Conservation (phyloP, 1,140 invertebrate genomes). For the Zaprionus vittiger region DNA sequence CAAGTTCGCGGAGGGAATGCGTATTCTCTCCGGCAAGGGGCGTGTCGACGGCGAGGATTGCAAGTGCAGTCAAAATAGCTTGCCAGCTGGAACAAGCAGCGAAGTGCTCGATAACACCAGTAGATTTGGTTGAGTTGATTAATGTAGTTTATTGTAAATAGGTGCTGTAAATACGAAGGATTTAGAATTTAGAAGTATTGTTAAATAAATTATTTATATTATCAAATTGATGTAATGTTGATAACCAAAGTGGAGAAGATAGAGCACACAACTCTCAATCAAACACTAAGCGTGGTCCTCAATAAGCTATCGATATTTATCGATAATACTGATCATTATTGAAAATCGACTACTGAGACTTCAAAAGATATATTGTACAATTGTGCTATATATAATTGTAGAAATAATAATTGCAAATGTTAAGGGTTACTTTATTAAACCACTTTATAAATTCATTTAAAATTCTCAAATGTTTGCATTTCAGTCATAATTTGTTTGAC, state of each 20-base stretch:
- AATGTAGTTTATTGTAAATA: conserved; percentile 37
- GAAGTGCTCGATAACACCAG: conserved; percentile 59
- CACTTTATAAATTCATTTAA: background rate
- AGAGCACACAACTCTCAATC: no score
- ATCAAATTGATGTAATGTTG: background rate
- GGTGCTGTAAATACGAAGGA: conserved; percentile 10
- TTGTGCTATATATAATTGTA: no score
- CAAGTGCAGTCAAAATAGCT: conserved; percentile 63
- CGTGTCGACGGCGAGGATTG: conserved; percentile 68
- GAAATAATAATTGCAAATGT: no score
- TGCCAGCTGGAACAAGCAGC: conserved; percentile 42
- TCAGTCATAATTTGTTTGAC: conserved; percentile 18
- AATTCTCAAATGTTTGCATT: background rate
- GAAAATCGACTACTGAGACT: no score
- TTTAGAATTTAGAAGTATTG: background rate
- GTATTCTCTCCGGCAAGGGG: conserved; percentile 66
- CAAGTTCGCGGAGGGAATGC: conserved; percentile 76
- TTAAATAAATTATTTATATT: conserved; percentile 13
- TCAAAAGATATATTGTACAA: no score
- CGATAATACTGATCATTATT: no score
- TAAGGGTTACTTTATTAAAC: no score
- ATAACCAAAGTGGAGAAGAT: no score
- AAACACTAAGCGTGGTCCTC: no score
- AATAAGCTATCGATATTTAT: no score
- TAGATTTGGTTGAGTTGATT: conserved; percentile 53